Base-by-base conservation (phyloP, 2,113 vertebrate genomes). In the Catharus bicknelli region DNA sequence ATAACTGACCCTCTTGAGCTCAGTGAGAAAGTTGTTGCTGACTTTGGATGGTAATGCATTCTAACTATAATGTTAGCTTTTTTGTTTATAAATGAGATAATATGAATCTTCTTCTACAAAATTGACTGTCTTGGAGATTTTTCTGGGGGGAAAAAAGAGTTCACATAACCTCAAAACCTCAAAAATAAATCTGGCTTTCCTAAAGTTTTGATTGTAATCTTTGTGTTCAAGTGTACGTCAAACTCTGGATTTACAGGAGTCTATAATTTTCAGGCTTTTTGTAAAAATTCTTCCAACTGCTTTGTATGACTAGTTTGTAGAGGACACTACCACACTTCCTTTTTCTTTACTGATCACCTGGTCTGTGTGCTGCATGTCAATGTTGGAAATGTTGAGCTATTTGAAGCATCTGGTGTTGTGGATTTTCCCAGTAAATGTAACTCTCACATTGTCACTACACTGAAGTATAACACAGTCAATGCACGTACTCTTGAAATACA, bases 401-500 rank as follows among this genome's bases (percentile, higher is more conserved):
- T 50, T 77, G 95, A 30, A 69, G 90, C 83, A 27, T 91, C 76
- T 88, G 74, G 72, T 87, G 57, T 29, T 91, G 63, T 75, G 73
- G 8, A 27, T 73, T 86, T 77, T 79, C 36, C 45, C 67, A 90
- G 66, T 55, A 48, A 75, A 51, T 51, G 20, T 66, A 42, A 43
- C 58, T 62, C 68, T 87, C 94, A 88, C 66, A 30, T 70, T 90
- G 88, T 89, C 80, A 42, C 91, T 86, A 50, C 87, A 81, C 83
- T 80, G 85, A 89, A 92, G 85, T 91, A 85, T 95, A 57, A 63
- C 90, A 76, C 38, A 73, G 16, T 74, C 86, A 92, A 40, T 96
- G 97, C 96, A 97, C 95, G 27, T 72, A 63, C 79, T 92, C 70
- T 75, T 86, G 68, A 86, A 63, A 90, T 51, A 89, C 97, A 96